phyloP scores from a whole-genome alignment of 2,888 invertebrate species.

The Campoletis raptor region DNA sequence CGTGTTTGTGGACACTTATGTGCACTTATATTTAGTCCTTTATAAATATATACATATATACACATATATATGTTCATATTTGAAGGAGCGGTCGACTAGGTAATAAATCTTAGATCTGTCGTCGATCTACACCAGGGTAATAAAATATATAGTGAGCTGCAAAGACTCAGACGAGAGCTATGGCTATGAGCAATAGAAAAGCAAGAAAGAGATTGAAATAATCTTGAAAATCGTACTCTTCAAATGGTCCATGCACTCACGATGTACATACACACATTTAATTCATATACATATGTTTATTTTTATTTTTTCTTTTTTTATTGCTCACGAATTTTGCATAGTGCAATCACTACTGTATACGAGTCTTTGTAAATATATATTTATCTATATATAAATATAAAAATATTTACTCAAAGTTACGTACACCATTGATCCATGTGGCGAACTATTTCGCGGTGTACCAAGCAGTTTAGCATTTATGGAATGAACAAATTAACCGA shows the following conservation, averaged over 20 bases:
- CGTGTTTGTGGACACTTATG: not conserved
- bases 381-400: constrained; percentile 3
- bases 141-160: constrained; percentile 66
- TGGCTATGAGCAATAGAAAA: constrained; percentile 45
- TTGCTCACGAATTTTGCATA: constrained; percentile 5
- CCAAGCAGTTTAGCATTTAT: constrained; percentile 10
- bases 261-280: constrained; percentile 10
- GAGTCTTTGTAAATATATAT: constrained; percentile 18
- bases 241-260: constrained; percentile 34
- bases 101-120: constrained; percentile 73
- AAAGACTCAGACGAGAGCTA: constrained; percentile 55
- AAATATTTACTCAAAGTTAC: constrained; percentile 28
- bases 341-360: not conserved
- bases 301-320: not conserved
- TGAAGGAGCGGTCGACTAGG: constrained; percentile 54
- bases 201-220: constrained; percentile 63
- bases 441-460: constrained; percentile 35
- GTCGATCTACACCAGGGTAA: constrained; percentile 73
- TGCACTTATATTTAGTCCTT: constrained; percentile 4
- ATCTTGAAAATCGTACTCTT: constrained; percentile 69
- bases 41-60: constrained; percentile 6
- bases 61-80: constrained; percentile 26
- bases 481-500: constrained; percentile 56
- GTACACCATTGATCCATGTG: constrained; percentile 36
- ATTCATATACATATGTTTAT: constrained; percentile 7